phyloP scores from a whole-genome alignment of 2,113 vertebrate genomes.

The Tetraodon nigroviridis region DNA sequence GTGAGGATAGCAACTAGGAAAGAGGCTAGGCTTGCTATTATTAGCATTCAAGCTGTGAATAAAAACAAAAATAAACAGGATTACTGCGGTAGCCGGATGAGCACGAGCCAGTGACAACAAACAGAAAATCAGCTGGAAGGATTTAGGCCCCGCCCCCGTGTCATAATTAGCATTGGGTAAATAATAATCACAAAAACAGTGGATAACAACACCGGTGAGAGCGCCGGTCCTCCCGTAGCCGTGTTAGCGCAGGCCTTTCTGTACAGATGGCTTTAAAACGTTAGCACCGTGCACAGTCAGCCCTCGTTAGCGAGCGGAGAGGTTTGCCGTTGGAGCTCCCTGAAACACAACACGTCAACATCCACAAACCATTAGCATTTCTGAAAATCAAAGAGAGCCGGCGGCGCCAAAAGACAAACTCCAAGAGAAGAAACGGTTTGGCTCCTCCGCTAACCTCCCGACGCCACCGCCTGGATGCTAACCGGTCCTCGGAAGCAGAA shows the following conservation, averaged over 20 bases:
- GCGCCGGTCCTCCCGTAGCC: no score
- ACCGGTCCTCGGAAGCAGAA: constrained; percentile 26
- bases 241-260: constrained; percentile 32
- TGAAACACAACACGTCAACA: constrained; percentile 65
- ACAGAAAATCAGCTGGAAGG: no score
- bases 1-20: neutral
- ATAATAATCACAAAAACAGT: no score
- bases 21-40: no score
- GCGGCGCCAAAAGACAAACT: constrained; percentile 42
- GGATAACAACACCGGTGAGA: no score
- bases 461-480: constrained; percentile 15
- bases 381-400: constrained; percentile 35
- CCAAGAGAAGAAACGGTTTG: constrained; percentile 38
- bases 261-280: constrained; percentile 72
- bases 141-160: no score
- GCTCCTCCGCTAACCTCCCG: constrained; percentile 12
- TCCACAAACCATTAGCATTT: constrained; percentile 64
- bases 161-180: no score
- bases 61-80: no score
- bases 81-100: no score
- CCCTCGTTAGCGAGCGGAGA: constrained; percentile 61
- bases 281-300: constrained; percentile 71
- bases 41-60: no score
- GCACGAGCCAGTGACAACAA: no score
- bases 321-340: constrained; percentile 63